These are phyloP conservation scores for Melospiza georgiana DNA, from an alignment of 2,113 vertebrate species.

Conservation along the genomic window DNA sequence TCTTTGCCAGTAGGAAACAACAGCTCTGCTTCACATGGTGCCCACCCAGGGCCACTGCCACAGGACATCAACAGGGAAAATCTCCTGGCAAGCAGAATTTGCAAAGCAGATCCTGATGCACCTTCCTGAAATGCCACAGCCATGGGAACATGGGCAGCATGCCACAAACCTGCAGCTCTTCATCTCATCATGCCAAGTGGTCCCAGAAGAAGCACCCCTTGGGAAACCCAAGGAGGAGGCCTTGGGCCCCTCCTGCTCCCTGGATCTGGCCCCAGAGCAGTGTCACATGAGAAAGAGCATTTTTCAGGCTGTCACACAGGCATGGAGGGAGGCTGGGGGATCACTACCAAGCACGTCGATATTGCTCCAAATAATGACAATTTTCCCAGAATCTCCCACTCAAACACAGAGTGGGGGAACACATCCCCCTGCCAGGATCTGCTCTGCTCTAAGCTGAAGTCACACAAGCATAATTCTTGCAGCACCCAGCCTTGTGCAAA, in stretches of 20 bases:
- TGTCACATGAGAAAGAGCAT: background rate
- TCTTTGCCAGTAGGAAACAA: background rate
- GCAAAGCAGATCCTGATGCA: background rate
- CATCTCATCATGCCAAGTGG: background rate
- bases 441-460: background rate
- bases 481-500: slow-evolving; percentile 25
- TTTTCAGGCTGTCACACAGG: background rate
- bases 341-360: background rate
- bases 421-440: background rate
- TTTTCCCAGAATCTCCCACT: background rate
- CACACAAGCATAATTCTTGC: background rate
- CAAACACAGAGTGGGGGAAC: fast-evolving
- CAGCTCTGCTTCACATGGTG: fast-evolving
- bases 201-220: background rate
- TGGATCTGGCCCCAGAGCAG: background rate
- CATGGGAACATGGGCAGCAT: fast-evolving
- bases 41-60: background rate
- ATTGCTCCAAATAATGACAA: background rate
- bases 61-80: background rate
- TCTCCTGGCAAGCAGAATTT: background rate
- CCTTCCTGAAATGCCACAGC: background rate
- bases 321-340: background rate
- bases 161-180: background rate
- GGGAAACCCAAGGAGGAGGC: background rate
- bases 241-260: background rate